Evolutionary conservation across 2,113 vertebrate species (phyloP), one percentile per base, ranked within the genome.

Genomic region (Muntiacus reevesi): DNA sequence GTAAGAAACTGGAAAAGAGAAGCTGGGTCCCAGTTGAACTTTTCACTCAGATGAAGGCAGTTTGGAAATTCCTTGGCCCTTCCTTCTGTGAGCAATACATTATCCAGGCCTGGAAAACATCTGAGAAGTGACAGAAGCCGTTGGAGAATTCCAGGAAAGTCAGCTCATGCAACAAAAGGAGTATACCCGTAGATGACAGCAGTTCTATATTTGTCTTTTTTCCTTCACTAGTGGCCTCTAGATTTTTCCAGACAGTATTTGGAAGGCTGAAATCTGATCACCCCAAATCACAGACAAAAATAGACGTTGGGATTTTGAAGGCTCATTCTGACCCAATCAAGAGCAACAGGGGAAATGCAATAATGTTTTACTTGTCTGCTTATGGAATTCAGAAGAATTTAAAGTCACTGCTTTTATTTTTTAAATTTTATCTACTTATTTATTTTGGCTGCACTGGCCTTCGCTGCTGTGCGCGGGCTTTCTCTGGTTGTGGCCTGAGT

Each of bases 161-260:
- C 85, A 71, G 27, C 45, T 79, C 91, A 93, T 40, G 45, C 50
- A 88, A 57, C 52, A 16, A 78, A 92, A 89, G 10, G 87, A 94
- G 54, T 1, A 5, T 6, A 8, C 60, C 43, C 43, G 23, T 30
- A 33, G 47, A 94, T 0, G 36, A 84, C 40, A 43, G 11, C 52
- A n/a, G 60, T 50, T 94, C 52, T 79, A 14, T 54, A 71, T 91
- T 94, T 96, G 87, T 27, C 47, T 52, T 84, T 84, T 88, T 28
- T 9, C 87, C 81, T 55, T 91, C 23, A 93, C 11, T 84, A 54
- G 54, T 91, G 43, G 50, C 40, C 19, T 23, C 52, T 92, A 36
- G 59, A n/a, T 91, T 95, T 96, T 94, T 89, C 95, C 92, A 94
- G 74, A 83, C 91, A 83, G n/a, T 47, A 47, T 88, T 83, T 96